Conservation (phyloP, 2,797 vertebrate genomes). For the Catamblyrhynchus diadema region DNA sequence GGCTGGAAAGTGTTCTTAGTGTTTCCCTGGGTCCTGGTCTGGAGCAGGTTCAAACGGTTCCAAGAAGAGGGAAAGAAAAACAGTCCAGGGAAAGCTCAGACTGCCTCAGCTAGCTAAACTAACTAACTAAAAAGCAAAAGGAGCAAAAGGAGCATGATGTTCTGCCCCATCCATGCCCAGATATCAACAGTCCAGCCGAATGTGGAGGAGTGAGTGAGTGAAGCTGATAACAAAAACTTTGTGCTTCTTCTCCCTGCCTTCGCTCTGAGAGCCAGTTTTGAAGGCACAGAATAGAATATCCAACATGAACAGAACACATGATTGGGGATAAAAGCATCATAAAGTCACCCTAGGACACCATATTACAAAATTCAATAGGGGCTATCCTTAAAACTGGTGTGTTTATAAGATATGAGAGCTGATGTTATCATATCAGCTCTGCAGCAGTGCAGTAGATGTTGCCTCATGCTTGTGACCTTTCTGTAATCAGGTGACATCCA, state of each 20-base stretch:
- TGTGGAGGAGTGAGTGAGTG: background rate
- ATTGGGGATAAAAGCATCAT: background rate
- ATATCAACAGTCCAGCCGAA: background rate
- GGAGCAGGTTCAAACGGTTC: background rate
- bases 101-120: background rate
- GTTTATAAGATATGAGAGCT: background rate
- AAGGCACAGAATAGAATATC: background rate
- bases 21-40: background rate
- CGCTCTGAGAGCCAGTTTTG: background rate
- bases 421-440: background rate
- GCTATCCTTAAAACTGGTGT: background rate
- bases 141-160: background rate
- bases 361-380: background rate
- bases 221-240: background rate
- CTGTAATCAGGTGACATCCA: conserved; percentile 86
- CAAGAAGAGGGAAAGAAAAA: background rate
- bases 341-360: background rate
- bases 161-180: background rate
- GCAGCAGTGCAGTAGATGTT: background rate
- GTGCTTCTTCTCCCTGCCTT: background rate
- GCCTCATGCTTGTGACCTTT: background rate
- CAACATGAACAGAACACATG: background rate
- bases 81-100: background rate
- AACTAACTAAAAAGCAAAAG: background rate
- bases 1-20: background rate